Evolutionary conservation across 1,140 invertebrate species (phyloP), one percentile per base, ranked within the genome.

Genomic region (Trichoplusia ni): DNA sequence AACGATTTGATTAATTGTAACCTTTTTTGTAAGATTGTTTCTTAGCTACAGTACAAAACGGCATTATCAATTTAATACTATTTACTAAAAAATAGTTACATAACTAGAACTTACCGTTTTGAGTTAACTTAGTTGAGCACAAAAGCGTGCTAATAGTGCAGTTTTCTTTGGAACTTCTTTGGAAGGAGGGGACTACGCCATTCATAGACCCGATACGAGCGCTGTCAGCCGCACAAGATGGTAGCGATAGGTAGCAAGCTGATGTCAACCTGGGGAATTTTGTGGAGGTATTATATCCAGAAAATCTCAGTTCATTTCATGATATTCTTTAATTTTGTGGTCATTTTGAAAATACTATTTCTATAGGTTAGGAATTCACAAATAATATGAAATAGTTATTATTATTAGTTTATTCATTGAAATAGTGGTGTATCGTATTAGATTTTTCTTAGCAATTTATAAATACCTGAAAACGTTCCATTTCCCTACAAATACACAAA

Each of bases 121-220:
- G 98, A 0, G 98, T 99, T 1, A 99, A 90, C 89, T 99, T 99
- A 9, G 98, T 99, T 23, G 98, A 99, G 82, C 97, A 98, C 0
- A 99, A 91, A 6, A 97, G 80, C 0, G 97, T 98, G 61, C 93
- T 93, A 0, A 99, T 92, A 16, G 93, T 93, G n/a, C 98, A 94
- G 2, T 93, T 92, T 89, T 99, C 98, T 83, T 97, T 98, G 9
- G 94, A 92, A 67, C 95, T 97, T 69, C 95, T 92, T 33, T 94
- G 93, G 78, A 97, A 98, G 18, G 93, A 84, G 1, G 93, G 83
- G n/a, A 92, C 84, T 13, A 90, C 88, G 66, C 96, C 95, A 61
- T 94, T 93, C 0, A 92, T 85, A 5, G 93, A 92, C 29, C 94
- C 94, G 0, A 94, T 93, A 31, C 97, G 88, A 0, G 92, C 91